Evolutionary conservation across 1,140 invertebrate genomes (phyloP), one percentile per base, ranked within the genome.

Genomic region (Trinorchestia longiramus): DNA sequence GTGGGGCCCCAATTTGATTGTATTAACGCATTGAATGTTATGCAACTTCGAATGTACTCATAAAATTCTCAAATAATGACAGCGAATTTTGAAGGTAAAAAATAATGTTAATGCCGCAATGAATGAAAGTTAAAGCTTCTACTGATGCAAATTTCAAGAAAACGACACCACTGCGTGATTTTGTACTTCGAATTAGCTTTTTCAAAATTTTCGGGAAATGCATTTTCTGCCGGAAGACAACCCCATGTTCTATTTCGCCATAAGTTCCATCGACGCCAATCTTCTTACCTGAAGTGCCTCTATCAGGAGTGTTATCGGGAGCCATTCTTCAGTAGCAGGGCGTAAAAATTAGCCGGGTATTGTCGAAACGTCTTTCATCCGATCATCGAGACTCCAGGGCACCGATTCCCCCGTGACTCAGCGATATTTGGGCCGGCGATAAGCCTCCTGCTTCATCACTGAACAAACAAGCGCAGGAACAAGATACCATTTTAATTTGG

Each of bases 401-500:
- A 94, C 43, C 43, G 92, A 94, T n/a, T 44, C 43, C 62, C 43
- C 92, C 43, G 43, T 94, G 92, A 94, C 92, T 94, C 92, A 45
- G 92, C 92, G 43, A 45, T 94, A 94, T 47, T 44, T 0, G 17
- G 41, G 43, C 36, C 43, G 11, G 19, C 43, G 92, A 94, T 94
- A 94, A 94, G 92, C 92, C 92, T 94, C 92, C 43, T 94, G 92
- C 92, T 47, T 94, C 92, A 94, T 94, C 92, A 94, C 44, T 43
- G 92, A 94, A 40, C 44, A 44, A 94, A 94, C 92, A 94, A 44
- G 44, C 92, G 0, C 36, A 42, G 43, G 92, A 94, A 94, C 92
- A 94, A 94, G 92, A 94, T 43, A 94, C 92, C 92, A 94, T 94
- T 94, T 94, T 94, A 44, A 94, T 94, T 94, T 94, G 92, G 92